A percentile compares a stretch with the other conserved stretches of the same genome.
phyloP scores from a whole-genome alignment of 2,113 vertebrate genomes.

The Tichodroma muraria region DNA sequence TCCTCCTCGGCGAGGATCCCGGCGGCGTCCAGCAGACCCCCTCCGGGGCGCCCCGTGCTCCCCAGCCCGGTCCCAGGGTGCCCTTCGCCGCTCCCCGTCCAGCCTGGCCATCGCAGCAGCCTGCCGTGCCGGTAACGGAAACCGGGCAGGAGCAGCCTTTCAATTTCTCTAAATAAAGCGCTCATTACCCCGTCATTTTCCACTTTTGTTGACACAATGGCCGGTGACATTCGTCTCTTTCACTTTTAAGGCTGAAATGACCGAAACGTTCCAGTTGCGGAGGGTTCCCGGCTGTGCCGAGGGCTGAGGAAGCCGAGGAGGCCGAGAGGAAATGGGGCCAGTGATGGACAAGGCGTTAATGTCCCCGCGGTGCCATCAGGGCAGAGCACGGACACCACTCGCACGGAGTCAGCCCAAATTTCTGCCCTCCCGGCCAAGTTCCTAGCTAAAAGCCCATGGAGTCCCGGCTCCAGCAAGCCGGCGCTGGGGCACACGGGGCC shows the following conservation, averaged over 20 bases:
- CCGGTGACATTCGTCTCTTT: neutral
- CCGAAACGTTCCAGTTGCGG: neutral
- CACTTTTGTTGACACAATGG: neutral
- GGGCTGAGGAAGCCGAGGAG: neutral
- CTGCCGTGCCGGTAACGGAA: neutral
- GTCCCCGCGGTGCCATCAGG: neutral
- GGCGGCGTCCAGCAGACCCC: neutral
- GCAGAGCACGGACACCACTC: neutral
- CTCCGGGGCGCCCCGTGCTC: neutral
- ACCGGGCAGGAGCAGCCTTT: neutral
- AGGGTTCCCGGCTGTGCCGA: neutral
- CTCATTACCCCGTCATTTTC: neutral
- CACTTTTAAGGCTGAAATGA: neutral
- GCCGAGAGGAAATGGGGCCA: neutral
- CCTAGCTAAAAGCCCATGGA: neutral
- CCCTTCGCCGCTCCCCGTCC: neutral
- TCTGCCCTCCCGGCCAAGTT: neutral
- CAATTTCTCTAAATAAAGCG: neutral
- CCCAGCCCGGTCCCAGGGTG: neutral
- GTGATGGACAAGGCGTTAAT: accelerated
- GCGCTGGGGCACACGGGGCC: accelerated
- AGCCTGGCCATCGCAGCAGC: neutral
- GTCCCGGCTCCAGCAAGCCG: neutral
- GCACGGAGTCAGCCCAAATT: neutral
- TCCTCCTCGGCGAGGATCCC: no score